Base-by-base conservation (phyloP, 1,140 invertebrate genomes). In the Calliphora vicina region DNA sequence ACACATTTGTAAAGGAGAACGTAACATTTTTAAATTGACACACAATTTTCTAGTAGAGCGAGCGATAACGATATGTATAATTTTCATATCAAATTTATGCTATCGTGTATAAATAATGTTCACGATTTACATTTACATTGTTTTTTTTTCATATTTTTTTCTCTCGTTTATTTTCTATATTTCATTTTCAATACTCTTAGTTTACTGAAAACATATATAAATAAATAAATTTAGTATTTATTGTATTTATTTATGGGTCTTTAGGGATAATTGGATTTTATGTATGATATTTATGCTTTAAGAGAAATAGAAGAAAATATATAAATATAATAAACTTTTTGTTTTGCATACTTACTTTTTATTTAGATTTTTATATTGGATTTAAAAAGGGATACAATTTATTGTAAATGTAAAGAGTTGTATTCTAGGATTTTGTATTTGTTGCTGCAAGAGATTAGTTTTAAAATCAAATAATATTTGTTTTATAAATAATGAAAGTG, bases 211-310 rank as follows among this genome's bases (percentile, higher is more conserved):
- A 57, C n/a, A n/a, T 17, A 57, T 57, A 13, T 57, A 57, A 5
- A 17, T 17, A 17, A 57, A n/a, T 67, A 67, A n/a, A n/a, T n/a
- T n/a, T 23, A 20, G 61, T 67, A 67, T 67, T 67, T 67, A 67
- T 67, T 67, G n/a, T 67, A 67, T 20, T 23, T 67, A 67, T 67
- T 67, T 67, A 67, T 67, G 20, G 61, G 61, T 67, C 61, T 67
- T 67, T 67, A 23, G 61, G 61, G 61, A 67, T 67, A 67, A 67
- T 67, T 67, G 61, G 61, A 67, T 67, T 67, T 67, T 67, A 67
- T 67, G n/a, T 25, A 67, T 67, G 61, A 23, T 67, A 67, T 67
- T 67, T 20, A 67, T 67, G 20, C 61, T 67, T 67, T 8, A 67
- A 23, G 61, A 67, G 25, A 57, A 17, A 15, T 17, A 57, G n/a